phyloP scores from a whole-genome alignment of 2,888 invertebrate genomes.

The Acleris laterana region DNA sequence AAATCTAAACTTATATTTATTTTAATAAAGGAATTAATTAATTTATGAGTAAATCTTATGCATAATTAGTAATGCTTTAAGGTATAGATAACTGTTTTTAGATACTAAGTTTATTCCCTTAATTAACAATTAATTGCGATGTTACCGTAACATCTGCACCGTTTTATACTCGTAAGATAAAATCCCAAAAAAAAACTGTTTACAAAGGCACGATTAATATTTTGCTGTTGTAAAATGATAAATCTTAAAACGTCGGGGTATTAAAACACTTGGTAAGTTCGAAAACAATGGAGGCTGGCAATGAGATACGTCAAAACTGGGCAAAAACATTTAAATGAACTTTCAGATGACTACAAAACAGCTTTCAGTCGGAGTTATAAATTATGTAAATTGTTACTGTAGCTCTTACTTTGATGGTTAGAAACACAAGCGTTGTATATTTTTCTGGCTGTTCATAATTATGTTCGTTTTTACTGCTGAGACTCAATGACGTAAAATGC shows the following conservation, averaged over 20 bases:
- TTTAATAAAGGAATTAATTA: too few relatives aligned
- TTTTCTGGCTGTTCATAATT: too few relatives aligned
- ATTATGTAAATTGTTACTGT: constrained; percentile 27
- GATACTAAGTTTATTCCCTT: too few relatives aligned
- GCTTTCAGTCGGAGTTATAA: constrained; percentile 18
- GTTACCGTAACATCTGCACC: too few relatives aligned
- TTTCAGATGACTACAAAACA: constrained; percentile 27
- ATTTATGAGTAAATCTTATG: too few relatives aligned
- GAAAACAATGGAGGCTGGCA: constrained; percentile 23
- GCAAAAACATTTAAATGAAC: constrained; percentile 26
- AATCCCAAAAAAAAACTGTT: not conserved
- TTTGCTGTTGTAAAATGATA: constrained; percentile 1
- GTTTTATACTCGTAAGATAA: not conserved
- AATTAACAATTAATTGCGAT: too few relatives aligned
- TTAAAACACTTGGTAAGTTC: constrained; percentile 18
- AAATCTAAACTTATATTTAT: too few relatives aligned
- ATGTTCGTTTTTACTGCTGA: too few relatives aligned
- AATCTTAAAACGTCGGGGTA: constrained; percentile 7
- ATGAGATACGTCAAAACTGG: constrained; percentile 26
- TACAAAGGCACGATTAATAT: not conserved
- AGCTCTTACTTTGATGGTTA: constrained; percentile 1
- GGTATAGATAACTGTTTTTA: too few relatives aligned
- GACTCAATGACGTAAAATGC: too few relatives aligned
- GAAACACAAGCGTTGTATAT: too few relatives aligned
- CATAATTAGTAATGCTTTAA: too few relatives aligned